A percentile compares a stretch with the other conserved stretches of the same genome.
Conservation (phyloP, 2,888 invertebrate genomes). For the Lissocephala sabroskyi region DNA sequence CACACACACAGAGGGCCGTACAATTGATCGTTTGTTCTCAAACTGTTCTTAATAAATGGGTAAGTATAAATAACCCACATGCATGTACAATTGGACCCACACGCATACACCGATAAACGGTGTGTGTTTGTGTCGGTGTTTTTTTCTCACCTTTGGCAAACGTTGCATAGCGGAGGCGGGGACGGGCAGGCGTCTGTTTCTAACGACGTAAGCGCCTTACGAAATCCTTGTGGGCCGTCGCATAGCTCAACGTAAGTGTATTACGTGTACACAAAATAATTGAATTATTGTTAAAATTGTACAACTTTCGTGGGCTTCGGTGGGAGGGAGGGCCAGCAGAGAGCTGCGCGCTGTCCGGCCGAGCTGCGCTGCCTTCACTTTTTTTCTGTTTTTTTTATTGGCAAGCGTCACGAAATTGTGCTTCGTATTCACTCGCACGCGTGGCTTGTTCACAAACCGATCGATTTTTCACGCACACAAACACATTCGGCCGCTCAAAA, state of each 20-base stretch:
- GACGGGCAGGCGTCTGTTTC: conserved; percentile 22
- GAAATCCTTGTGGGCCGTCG: conserved; percentile 27
- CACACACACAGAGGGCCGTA: background rate
- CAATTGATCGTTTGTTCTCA: background rate
- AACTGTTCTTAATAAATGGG: background rate
- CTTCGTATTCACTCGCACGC: conserved; percentile 43
- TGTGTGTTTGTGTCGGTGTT: background rate
- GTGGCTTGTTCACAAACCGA: conserved; percentile 23
- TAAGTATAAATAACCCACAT: conserved; percentile 14
- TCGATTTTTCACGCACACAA: conserved; percentile 39
- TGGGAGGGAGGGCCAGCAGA: too few relatives aligned
- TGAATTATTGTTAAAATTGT: conserved; percentile 22
- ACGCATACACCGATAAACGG: background rate
- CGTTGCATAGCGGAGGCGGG: conserved; percentile 40
- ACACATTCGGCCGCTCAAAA: conserved; percentile 8
- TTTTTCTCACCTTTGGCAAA: conserved; percentile 48
- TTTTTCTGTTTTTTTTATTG: conserved; percentile 23
- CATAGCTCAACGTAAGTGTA: conserved; percentile 26
- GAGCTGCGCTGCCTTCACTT: conserved; percentile 37
- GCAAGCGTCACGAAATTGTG: conserved; percentile 13
- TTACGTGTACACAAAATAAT: conserved; percentile 21
- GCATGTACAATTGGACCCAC: background rate
- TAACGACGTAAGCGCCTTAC: conserved; percentile 30
- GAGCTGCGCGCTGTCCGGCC: too few relatives aligned
- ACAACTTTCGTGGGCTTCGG: too few relatives aligned